A percentile compares a stretch with the other conserved stretches of the same genome.
These are phyloP conservation scores for Yponomeuta malinellus DNA, from an alignment of 2,888 invertebrate genomes.

Conservation along the genomic window DNA sequence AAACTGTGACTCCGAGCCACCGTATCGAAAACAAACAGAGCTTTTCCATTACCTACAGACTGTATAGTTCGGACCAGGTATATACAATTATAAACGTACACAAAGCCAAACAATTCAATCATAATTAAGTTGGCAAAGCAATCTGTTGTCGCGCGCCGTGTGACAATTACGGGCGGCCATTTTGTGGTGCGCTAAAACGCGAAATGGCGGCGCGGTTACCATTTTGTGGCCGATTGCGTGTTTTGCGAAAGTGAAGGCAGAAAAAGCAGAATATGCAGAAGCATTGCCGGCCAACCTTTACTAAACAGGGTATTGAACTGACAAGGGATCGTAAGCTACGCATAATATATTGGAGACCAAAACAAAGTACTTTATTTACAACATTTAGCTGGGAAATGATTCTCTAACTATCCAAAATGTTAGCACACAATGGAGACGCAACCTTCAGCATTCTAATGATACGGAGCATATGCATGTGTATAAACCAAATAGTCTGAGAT, in stretches of 20 bases:
- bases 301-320: too few relatives aligned
- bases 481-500: too few relatives aligned
- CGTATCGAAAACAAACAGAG: background rate
- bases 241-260: too few relatives aligned
- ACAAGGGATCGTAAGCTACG: too few relatives aligned
- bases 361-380: too few relatives aligned
- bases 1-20: background rate
- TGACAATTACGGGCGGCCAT: conserved; percentile 35
- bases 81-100: background rate
- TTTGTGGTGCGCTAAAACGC: conserved; percentile 42
- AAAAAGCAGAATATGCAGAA: background rate
- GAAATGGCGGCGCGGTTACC: conserved; percentile 38
- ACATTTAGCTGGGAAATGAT: too few relatives aligned
- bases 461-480: too few relatives aligned
- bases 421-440: too few relatives aligned
- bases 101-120: conserved; percentile 5
- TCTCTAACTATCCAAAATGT: too few relatives aligned
- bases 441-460: too few relatives aligned
- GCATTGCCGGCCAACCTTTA: background rate
- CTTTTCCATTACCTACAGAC: background rate
- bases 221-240: conserved; percentile 6
- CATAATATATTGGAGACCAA: too few relatives aligned
- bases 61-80: background rate
- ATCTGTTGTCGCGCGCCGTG: conserved; percentile 12
- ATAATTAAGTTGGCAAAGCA: conserved; percentile 14